Conservation (phyloP, 2,888 invertebrate species). For the Gasteruption jaculator region DNA sequence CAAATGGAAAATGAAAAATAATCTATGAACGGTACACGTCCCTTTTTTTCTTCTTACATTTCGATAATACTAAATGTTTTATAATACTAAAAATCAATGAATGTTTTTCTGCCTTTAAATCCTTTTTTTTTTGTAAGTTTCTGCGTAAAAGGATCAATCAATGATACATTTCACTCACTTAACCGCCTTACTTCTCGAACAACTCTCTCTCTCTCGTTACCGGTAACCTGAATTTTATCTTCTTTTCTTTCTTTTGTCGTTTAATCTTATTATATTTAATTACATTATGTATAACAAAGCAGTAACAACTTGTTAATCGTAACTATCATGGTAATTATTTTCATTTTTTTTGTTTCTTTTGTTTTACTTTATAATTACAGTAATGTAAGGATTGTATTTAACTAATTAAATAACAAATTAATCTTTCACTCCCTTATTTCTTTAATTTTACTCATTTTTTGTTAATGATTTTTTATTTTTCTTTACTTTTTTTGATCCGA, state of each 20-base stretch:
- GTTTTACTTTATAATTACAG: constrained; percentile 48
- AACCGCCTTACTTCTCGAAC: no score
- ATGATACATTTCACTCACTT: constrained; percentile 44
- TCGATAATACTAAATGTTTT: no score
- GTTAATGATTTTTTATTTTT: constrained; percentile 14
- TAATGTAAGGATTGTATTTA: constrained; percentile 44
- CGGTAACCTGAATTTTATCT: no score
- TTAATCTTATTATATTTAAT: constrained; percentile 50
- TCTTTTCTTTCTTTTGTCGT: no score
- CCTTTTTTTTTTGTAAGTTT: constrained; percentile 12
- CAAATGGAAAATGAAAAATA: no score
- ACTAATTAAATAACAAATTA: constrained; percentile 44
- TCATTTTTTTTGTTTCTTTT: no score
- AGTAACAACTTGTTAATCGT: constrained; percentile 51
- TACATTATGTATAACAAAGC: constrained; percentile 51
- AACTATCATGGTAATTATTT: constrained; percentile 50
- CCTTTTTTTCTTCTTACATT: no score
- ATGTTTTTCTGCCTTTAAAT: background rate
- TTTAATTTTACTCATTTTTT: constrained; percentile 20
- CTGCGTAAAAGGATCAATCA: constrained; percentile 45
- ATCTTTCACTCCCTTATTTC: constrained; percentile 30
- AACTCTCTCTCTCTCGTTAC: no score
- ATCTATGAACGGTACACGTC: no score
- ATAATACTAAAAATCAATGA: constrained; percentile 2
- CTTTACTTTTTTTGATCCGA: constrained; percentile 30